phyloP scores from a whole-genome alignment of 2,888 invertebrate species.

The Diaphora mendica region DNA sequence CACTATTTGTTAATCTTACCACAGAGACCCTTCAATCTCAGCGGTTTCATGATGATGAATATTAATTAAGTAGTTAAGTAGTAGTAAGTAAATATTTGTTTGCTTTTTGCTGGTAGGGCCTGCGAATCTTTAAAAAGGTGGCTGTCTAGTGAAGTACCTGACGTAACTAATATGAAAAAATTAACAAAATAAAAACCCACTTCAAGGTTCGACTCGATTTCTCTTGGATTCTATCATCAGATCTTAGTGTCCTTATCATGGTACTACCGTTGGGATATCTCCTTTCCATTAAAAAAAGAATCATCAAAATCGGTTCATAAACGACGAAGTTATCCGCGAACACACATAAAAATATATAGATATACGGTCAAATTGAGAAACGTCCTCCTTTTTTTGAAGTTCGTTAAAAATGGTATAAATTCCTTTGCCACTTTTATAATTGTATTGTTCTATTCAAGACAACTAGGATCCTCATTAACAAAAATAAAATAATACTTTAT shows the following conservation, averaged over 20 bases:
- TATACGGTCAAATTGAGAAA: too few species aligned
- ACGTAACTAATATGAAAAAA: too few species aligned
- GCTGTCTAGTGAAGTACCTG: not conserved
- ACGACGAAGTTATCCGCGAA: too few species aligned
- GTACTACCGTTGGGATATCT: too few species aligned
- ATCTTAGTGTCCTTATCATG: too few species aligned
- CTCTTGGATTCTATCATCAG: too few species aligned
- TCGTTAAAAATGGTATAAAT: not conserved
- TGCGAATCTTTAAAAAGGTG: not conserved
- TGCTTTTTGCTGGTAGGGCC: not conserved
- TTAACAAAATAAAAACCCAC: too few species aligned
- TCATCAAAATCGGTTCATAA: too few species aligned
- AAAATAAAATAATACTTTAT: not conserved
- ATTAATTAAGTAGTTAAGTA: not conserved
- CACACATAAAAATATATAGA: too few species aligned
- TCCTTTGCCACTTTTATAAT: not conserved
- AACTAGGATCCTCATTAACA: not conserved
- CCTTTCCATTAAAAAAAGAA: too few species aligned
- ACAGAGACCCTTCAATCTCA: not conserved
- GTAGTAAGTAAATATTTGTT: not conserved
- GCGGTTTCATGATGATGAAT: not conserved
- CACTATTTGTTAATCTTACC: not conserved
- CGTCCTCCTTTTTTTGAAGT: too few species aligned
- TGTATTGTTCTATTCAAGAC: not conserved
- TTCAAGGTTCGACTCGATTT: too few species aligned